Conservation (phyloP, 2,888 invertebrate species). For the Proisotoma minuta region DNA sequence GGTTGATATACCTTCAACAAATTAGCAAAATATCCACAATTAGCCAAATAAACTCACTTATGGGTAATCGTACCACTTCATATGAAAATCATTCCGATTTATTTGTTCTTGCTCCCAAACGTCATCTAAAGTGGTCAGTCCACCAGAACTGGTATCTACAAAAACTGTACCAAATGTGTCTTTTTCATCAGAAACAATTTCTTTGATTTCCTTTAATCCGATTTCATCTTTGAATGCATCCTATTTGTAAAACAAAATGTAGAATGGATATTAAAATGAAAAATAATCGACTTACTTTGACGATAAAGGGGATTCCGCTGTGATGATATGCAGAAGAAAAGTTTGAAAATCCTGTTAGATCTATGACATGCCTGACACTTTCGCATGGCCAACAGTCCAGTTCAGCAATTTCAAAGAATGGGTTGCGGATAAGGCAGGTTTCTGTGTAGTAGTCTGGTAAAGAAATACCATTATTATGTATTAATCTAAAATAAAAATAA, state of each 20-base stretch:
- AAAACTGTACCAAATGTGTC: conserved; percentile 58
- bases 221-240: conserved; percentile 58
- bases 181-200: conserved; percentile 60
- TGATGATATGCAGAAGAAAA: conserved; percentile 54
- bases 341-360: conserved; percentile 60
- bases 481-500: not conserved
- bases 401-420: conserved; percentile 72
- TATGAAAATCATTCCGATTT: conserved; percentile 48
- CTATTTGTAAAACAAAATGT: too few relatives aligned
- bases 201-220: conserved; percentile 56
- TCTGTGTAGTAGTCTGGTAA: conserved; percentile 74
- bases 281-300: conserved; percentile 51
- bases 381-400: conserved; percentile 82
- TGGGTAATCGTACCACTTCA: conserved; percentile 48
- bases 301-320: conserved; percentile 59
- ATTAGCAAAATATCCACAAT: conserved; percentile 5
- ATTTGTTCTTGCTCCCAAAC: conserved; percentile 44
- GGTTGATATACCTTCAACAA: conserved; percentile 67
- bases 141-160: conserved; percentile 24
- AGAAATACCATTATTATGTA: conserved; percentile 33
- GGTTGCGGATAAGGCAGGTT: conserved; percentile 76
- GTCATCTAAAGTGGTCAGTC: conserved; percentile 24
- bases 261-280: not conserved
- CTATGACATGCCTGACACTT: conserved; percentile 63
- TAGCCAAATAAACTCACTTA: conserved; percentile 5